Base-by-base conservation (phyloP, 2,888 invertebrate genomes). In the Lymantria dispar region DNA sequence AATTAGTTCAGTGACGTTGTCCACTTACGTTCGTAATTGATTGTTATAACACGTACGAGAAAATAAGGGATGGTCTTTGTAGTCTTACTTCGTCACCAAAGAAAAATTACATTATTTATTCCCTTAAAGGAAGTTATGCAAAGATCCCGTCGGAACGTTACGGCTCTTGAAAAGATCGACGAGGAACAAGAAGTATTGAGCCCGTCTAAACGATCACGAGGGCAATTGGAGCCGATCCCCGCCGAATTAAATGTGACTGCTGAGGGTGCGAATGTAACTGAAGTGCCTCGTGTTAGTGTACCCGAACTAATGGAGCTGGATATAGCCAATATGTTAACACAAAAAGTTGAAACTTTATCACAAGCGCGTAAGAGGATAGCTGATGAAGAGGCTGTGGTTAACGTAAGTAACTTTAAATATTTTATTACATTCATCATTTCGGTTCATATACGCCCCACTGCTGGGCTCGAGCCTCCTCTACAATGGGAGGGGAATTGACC, bases 241-340 rank as follows among this genome's bases (percentile, higher is more conserved):
- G 47, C 45, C 0, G 63, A 72, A 45, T 9, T 48, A 31, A 58
- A 72, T 8, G 45, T 60, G 3, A 54, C 66, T 0, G 68, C 63
- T 9, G 40, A 48, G 8, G 11, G 52, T 11, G 3, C 7, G 7
- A 56, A 59, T 10, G 52, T 64, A 0, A 45, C 57, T 1, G 62
- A 62, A 22, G 50, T 42, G 0, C 64, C 30, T 5, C 54, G 61
- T 7, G 45, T 61, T 1, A 62, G 58, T 12, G 54, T 54, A 0
- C 54, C 47, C 2, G 48, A 50, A 10, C 53, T 29, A 8, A 56
- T 66, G 45, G 69, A 69, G n/a, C 33, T 68, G 22, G 84, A 85
- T 38, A 70, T 83, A 47, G 52, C 76, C 0, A 77, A 84, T 0
- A 49, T 85, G 46, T 74, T 73, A 0, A 87, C 87, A 9, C 89